phyloP scores from a whole-genome alignment of 2,797 vertebrate species.

The Enteromius viviparus region DNA sequence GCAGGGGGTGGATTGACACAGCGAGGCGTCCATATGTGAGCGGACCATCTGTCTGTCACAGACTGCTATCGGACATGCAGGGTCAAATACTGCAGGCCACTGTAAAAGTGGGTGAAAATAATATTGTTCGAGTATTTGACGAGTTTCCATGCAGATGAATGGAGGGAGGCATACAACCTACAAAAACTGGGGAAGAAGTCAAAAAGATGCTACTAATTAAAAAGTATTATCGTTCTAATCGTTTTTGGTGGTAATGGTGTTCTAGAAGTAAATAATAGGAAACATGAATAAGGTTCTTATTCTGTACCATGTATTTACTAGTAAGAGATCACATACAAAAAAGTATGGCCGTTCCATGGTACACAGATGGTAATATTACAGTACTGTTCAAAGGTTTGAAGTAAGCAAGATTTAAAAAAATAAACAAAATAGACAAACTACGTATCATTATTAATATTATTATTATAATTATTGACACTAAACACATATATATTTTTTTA shows the following conservation, averaged over 20 bases:
- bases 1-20: slow-evolving; percentile 30
- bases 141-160: background rate
- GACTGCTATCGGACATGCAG: slow-evolving; percentile 17
- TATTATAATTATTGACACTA: background rate
- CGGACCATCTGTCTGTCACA: slow-evolving; percentile 24
- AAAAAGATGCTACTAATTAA: background rate
- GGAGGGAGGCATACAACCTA: background rate
- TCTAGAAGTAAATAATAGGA: background rate
- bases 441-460: too few relatives aligned
- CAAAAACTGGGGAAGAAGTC: background rate
- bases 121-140: background rate
- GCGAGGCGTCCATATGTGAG: slow-evolving; percentile 39
- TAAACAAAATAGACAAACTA: too few relatives aligned
- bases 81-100: slow-evolving; percentile 7
- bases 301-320: background rate
- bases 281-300: background rate
- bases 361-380: background rate
- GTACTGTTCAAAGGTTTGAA: background rate
- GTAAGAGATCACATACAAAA: background rate
- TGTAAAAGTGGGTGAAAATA: slow-evolving; percentile 1
- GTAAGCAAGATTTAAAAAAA: too few relatives aligned
- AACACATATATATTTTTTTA: background rate
- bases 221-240: background rate
- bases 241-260: background rate
- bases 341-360: background rate